Conservation (phyloP, 2,797 vertebrate species). For the Hirundo rustica region DNA sequence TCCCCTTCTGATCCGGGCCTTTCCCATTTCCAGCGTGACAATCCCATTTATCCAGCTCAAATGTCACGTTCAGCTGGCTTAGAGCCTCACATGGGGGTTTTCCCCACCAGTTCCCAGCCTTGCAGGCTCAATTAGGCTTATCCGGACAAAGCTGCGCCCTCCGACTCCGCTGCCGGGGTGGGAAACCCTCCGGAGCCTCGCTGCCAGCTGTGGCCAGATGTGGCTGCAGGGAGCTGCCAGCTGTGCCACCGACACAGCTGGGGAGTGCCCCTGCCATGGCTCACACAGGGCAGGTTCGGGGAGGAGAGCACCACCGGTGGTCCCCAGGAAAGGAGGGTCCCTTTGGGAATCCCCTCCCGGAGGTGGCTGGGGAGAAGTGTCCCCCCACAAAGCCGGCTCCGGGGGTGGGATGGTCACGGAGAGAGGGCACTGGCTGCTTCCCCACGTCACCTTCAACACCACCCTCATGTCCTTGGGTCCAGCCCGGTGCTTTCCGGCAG, state of each 20-base stretch:
- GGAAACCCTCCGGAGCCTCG: rapidly evolving
- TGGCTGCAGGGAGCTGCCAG: not conserved
- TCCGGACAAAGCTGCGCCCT: not conserved
- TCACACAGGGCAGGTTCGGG: not conserved
- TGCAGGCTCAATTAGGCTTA: not conserved
- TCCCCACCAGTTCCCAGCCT: not conserved
- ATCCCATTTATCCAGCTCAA: constrained; percentile 2
- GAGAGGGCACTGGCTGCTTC: not conserved
- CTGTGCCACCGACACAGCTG: not conserved
- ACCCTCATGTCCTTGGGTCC: rapidly evolving
- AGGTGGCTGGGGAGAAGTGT: not conserved
- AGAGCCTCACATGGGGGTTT: not conserved
- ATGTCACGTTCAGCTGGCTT: not conserved
- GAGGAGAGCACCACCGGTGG: not conserved
- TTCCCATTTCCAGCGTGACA: not conserved
- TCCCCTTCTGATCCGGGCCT: not conserved
- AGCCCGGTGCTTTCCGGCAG: not conserved
- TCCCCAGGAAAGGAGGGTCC: not conserved
- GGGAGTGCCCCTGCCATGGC: not conserved
- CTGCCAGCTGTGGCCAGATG: not conserved
- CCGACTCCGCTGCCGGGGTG: rapidly evolving
- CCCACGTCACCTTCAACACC: not conserved
- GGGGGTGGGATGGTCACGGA: rapidly evolving
- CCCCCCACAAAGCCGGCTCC: not conserved
- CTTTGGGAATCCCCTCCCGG: not conserved